A percentile compares a stretch with the other conserved stretches of the same genome.
Evolutionary conservation across 2,797 vertebrate species (phyloP).

Genomic region (Leptoclinus maculatus): DNA sequence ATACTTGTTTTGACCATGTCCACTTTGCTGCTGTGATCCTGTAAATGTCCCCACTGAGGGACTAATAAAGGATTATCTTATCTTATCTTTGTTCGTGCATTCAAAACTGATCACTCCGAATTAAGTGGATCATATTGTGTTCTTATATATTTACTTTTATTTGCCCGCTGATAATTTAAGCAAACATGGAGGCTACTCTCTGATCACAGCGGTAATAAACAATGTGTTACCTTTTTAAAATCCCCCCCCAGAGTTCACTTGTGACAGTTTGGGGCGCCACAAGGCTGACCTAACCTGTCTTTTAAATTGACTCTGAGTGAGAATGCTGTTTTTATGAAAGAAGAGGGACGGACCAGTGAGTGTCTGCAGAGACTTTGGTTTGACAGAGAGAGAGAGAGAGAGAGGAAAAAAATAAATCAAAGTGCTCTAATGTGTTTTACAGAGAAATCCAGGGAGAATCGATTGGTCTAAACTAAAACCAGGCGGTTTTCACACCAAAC

Average conservation of each 20-base stretch:
- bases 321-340: background rate
- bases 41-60: too few species aligned
- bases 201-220: background rate
- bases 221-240: background rate
- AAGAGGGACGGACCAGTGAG: constrained; percentile 4
- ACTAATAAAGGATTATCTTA: too few species aligned
- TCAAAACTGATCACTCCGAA: background rate
- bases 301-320: background rate
- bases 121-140: background rate
- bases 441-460: constrained; percentile 48
- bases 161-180: background rate
- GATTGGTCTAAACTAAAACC: constrained; percentile 54
- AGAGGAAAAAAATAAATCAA: constrained; percentile 23
- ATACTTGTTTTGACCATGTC: too few species aligned
- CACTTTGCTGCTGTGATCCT: too few species aligned
- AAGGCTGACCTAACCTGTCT: background rate
- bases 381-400: constrained; percentile 4
- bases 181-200: background rate
- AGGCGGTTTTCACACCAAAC: constrained; percentile 46
- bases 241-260: background rate
- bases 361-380: constrained; percentile 27
- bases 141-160: background rate
- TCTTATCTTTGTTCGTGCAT: background rate
- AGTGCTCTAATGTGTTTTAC: constrained; percentile 48
- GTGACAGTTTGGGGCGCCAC: background rate